phyloP scores from a whole-genome alignment of 2,888 invertebrate genomes.

The Platypus cylindrus region DNA sequence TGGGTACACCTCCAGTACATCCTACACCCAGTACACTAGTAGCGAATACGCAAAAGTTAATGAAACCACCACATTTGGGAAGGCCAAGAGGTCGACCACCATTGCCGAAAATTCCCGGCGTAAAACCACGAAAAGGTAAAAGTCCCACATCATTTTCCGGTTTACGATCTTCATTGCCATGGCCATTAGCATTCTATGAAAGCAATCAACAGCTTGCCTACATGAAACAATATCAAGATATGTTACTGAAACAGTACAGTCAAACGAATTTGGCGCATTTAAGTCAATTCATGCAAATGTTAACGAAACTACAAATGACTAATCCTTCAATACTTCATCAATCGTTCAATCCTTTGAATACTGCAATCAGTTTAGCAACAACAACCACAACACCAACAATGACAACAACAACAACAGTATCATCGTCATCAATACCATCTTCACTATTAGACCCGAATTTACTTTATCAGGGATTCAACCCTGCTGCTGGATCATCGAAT shows the following conservation, averaged over 20 bases:
- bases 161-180: constrained; percentile 16
- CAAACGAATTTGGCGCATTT: constrained; percentile 25
- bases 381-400: too few species aligned
- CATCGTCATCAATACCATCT: constrained; percentile 1
- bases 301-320: constrained; percentile 21
- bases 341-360: too few species aligned
- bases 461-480: constrained; percentile 7
- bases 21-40: constrained; percentile 14
- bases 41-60: constrained; percentile 3
- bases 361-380: too few species aligned
- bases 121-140: constrained; percentile 24
- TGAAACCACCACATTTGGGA: constrained; percentile 30
- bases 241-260: constrained; percentile 33
- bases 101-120: constrained; percentile 29
- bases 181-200: constrained; percentile 26
- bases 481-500: constrained; percentile 7
- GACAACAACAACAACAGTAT: too few species aligned
- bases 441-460: constrained; percentile 4
- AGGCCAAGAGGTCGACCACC: constrained; percentile 42
- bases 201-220: constrained; percentile 28
- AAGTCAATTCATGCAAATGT: constrained; percentile 23
- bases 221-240: constrained; percentile 34
- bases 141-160: constrained; percentile 18
- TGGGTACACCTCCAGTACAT: constrained; percentile 16
- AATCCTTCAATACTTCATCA: constrained; percentile 18